Percentiles rank a stretch among this genome's conserved stretches.
Conservation (phyloP, 2,113 vertebrate species). For the Hypomesus transpacificus region DNA sequence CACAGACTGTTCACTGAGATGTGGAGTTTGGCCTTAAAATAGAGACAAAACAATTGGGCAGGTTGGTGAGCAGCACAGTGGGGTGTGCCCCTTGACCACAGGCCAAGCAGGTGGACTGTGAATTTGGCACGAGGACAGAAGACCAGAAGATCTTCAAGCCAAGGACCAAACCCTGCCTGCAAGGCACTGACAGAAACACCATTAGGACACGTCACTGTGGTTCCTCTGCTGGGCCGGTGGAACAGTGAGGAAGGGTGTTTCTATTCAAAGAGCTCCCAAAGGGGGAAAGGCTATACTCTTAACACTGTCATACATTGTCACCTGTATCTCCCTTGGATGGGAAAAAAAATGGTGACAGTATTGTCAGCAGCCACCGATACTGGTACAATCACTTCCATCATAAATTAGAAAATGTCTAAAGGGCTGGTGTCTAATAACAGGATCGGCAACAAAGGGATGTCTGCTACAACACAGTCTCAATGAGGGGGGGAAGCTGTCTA, state of each 20-base stretch:
- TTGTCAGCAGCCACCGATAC: slow-evolving; percentile 76
- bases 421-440: slow-evolving; percentile 73
- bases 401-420: slow-evolving; percentile 62
- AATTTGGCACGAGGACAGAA: no score
- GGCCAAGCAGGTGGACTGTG: no score
- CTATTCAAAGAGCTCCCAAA: slow-evolving; percentile 67
- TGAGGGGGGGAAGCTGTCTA: slow-evolving; percentile 12
- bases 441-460: slow-evolving; percentile 32
- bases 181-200: slow-evolving; percentile 77
- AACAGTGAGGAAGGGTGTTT: slow-evolving; percentile 70
- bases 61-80: no score
- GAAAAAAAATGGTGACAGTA: slow-evolving; percentile 74
- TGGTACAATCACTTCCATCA: slow-evolving; percentile 75
- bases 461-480: slow-evolving; percentile 44
- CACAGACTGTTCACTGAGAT: no score
- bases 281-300: slow-evolving; percentile 65
- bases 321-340: slow-evolving; percentile 54
- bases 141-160: no score
- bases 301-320: slow-evolving; percentile 79
- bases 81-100: no score
- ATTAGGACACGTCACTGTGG: slow-evolving; percentile 67
- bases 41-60: no score
- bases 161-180: slow-evolving; percentile 60
- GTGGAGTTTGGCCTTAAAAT: no score
- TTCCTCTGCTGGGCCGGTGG: slow-evolving; percentile 69